Evolutionary conservation across 2,797 vertebrate species (phyloP).

Genomic region (Crenuchus spilurus): DNA sequence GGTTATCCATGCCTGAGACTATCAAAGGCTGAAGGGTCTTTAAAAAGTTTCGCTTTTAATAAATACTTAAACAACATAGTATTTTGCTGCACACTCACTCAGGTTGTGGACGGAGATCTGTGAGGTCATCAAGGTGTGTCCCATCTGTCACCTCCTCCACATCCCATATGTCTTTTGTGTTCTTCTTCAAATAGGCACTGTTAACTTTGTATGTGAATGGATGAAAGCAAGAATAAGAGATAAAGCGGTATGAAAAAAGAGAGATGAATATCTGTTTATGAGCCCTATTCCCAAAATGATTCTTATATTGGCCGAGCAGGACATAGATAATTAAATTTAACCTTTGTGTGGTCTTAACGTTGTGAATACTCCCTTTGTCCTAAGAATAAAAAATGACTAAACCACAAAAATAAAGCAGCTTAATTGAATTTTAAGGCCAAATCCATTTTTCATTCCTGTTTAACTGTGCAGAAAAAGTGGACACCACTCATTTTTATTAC

Average conservation of each 20-base stretch:
- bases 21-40: background rate
- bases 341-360: too few species aligned
- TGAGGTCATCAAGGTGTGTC: slow-evolving; percentile 71
- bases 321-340: too few species aligned
- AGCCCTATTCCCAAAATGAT: too few species aligned
- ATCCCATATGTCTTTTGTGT: slow-evolving; percentile 62
- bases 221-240: background rate
- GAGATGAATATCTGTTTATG: background rate
- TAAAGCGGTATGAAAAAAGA: background rate
- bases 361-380: too few species aligned
- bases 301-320: too few species aligned
- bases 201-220: slow-evolving; percentile 8
- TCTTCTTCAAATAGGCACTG: slow-evolving; percentile 20
- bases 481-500: too few species aligned
- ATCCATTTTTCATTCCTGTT: too few species aligned
- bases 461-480: too few species aligned
- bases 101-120: slow-evolving; percentile 73
- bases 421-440: too few species aligned
- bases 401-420: too few species aligned
- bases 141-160: slow-evolving; percentile 75
- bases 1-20: too few species aligned
- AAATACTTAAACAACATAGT: background rate
- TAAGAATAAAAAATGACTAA: too few species aligned
- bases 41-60: background rate
- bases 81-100: slow-evolving; percentile 65